Percentiles rank a stretch among this genome's conserved stretches.
Evolutionary conservation across 2,888 invertebrate species (phyloP).

Genomic region (Mechanitis messenoides): DNA sequence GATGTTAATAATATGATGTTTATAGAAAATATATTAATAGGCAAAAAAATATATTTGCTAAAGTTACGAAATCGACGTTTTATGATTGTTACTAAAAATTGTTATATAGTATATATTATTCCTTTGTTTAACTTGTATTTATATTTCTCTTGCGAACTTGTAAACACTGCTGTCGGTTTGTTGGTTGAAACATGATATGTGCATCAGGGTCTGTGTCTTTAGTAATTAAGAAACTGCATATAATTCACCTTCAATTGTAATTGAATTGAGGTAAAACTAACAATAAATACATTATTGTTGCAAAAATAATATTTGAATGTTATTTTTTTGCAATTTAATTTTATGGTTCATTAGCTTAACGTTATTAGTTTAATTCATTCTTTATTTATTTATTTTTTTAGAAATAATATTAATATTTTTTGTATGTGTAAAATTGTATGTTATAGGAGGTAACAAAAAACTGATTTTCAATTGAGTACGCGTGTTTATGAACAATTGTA

Average conservation of each 20-base stretch:
- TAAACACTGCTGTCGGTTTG: conserved; percentile 26
- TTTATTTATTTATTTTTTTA: too few relatives aligned
- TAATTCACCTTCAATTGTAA: conserved; percentile 20
- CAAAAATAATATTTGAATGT: not conserved
- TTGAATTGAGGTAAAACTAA: conserved; percentile 6
- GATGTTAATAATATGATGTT: too few relatives aligned
- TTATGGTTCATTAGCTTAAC: too few relatives aligned
- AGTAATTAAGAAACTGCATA: conserved; percentile 19
- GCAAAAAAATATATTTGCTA: too few relatives aligned
- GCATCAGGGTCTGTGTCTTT: conserved; percentile 18
- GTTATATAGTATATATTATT: conserved; percentile 54
- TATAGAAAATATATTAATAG: too few relatives aligned
- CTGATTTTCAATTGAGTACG: conserved; percentile 6
- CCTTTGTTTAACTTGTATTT: conserved; percentile 39
- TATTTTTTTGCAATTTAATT: not conserved
- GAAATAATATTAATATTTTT: too few relatives aligned
- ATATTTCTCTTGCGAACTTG: conserved; percentile 18
- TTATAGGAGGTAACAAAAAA: not conserved
- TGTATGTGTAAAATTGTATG: too few relatives aligned
- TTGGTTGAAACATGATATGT: conserved; percentile 19
- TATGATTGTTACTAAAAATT: conserved; percentile 37
- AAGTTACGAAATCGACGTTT: conserved; percentile 40
- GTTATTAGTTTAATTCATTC: too few relatives aligned
- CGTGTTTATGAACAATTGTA: too few relatives aligned
- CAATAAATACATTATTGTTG: not conserved